phyloP scores from a whole-genome alignment of 2,113 vertebrate genomes.

The Carassius gibelio region DNA sequence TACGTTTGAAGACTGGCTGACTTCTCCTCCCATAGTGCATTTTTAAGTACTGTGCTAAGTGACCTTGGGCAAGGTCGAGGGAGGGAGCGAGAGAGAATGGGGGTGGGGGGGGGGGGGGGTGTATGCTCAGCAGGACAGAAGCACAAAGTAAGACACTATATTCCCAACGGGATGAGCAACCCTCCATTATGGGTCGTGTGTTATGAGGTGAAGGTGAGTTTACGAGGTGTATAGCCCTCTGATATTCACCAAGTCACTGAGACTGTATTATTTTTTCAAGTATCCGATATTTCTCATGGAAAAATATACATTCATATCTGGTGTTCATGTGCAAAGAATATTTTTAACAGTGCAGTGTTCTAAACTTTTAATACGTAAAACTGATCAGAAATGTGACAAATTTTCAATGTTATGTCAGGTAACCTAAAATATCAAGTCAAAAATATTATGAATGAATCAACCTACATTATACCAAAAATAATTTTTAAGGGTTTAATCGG shows the following conservation, averaged over 20 bases:
- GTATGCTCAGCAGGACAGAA: not conserved
- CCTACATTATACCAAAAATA: not conserved
- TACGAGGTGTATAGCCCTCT: not conserved
- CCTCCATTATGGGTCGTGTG: not conserved
- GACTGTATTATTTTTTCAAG: not conserved
- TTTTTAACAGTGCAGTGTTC: not conserved
- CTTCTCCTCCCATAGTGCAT: not conserved
- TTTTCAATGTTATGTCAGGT: not conserved
- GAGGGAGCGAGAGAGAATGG: conserved; percentile 27
- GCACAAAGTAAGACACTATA: conserved; percentile 46
- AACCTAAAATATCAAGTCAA: not conserved
- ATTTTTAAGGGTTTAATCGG: not conserved
- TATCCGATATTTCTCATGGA: not conserved
- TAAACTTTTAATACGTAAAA: not conserved
- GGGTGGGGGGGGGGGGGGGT: not conserved
- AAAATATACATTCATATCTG: not conserved
- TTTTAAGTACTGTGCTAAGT: conserved; percentile 25
- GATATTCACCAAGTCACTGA: not conserved
- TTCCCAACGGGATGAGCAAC: conserved; percentile 38
- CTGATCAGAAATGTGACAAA: not conserved
- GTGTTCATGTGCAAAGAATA: not conserved
- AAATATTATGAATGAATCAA: not conserved
- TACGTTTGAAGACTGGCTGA: not conserved
- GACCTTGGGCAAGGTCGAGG: conserved; percentile 57
- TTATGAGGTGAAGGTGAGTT: not conserved